Evolutionary conservation across 2,888 invertebrate species (phyloP), one percentile per base, ranked within the genome.

Genomic region (Drosophila cognata): DNA sequence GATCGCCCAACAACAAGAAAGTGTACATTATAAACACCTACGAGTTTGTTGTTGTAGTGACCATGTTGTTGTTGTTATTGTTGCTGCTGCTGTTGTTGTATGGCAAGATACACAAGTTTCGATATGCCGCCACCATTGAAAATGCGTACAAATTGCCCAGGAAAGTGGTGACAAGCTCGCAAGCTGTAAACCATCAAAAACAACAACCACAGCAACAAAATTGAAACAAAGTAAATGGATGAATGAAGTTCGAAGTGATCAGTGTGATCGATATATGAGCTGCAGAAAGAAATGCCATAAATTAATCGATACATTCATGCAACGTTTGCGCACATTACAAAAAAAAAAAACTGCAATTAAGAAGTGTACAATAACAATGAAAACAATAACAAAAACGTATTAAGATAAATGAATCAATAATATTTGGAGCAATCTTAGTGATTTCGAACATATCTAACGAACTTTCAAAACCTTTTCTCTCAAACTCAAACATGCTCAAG

Each of bases 151-250:
- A 91, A 91, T 90, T 90, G 83, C 89, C 77, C 84, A 80, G 80
- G 77, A 91, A 88, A 91, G 90, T 91, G 92, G 92, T 90, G 87
- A 90, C 88, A 85, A 91, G 89, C 77, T 64, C 53, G 66, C 63
- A 81, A 71, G 78, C 68, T 72, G 72, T 82, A 50, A 79, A 71
- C 70, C 72, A 71, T 70, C 67, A 68, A 67, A 51, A 57, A 8
- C 11, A n/a, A 55, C 21, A 31, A 36, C 28, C 18, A 61, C 33
- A 46, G 46, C 38, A 41, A 56, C 29, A 33, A 71, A 69, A 74
- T 58, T 62, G 70, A 75, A 55, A 72, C 81, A 86, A 86, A 74
- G 75, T 71, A 81, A 73, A 74, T 66, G 59, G 58, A 66, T 64
- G 80, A 76, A 70, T 65, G 64, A 62, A 80, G 77, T 56, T 63